These are phyloP conservation scores for Himalopsyche tibetana DNA, from an alignment of 2,888 invertebrate genomes.

Conservation along the genomic window DNA sequence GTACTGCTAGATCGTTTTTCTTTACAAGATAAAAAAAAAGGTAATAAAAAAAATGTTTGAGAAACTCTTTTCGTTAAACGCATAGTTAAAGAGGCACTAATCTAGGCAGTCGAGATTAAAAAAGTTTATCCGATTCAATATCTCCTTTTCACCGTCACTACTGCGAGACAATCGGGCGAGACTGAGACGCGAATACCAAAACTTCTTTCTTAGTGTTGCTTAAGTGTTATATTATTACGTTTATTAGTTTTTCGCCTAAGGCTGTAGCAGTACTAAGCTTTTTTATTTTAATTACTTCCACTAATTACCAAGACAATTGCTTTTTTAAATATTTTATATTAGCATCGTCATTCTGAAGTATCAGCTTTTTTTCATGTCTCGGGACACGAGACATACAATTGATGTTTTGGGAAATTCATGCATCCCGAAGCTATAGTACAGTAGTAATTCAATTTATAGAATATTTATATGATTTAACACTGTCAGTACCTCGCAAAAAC, in stretches of 20 bases:
- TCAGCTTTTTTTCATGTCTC: too few relatives aligned
- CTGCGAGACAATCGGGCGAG: not conserved
- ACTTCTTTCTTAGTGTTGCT: conserved; percentile 35
- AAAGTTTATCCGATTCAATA: conserved; percentile 47
- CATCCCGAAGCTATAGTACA: too few relatives aligned
- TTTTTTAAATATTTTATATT: not conserved
- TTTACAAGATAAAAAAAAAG: not conserved
- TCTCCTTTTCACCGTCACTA: conserved; percentile 13
- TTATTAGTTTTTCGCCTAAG: not conserved
- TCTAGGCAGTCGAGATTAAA: conserved; percentile 49
- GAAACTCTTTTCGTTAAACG: conserved; percentile 36
- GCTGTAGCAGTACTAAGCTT: not conserved
- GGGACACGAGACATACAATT: too few relatives aligned
- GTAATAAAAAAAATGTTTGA: conserved; percentile 13
- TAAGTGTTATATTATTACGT: not conserved
- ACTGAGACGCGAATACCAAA: conserved; percentile 41
- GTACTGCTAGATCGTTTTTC: too few relatives aligned
- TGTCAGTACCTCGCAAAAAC: too few relatives aligned
- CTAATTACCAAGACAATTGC: not conserved
- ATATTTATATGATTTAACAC: too few relatives aligned
- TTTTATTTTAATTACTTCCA: not conserved
- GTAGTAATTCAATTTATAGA: too few relatives aligned
- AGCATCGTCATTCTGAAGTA: too few relatives aligned
- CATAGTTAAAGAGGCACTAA: conserved; percentile 49
- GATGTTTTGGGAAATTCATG: too few relatives aligned